phyloP scores from a whole-genome alignment of 2,888 invertebrate genomes.

The Ectemnius continuus region DNA sequence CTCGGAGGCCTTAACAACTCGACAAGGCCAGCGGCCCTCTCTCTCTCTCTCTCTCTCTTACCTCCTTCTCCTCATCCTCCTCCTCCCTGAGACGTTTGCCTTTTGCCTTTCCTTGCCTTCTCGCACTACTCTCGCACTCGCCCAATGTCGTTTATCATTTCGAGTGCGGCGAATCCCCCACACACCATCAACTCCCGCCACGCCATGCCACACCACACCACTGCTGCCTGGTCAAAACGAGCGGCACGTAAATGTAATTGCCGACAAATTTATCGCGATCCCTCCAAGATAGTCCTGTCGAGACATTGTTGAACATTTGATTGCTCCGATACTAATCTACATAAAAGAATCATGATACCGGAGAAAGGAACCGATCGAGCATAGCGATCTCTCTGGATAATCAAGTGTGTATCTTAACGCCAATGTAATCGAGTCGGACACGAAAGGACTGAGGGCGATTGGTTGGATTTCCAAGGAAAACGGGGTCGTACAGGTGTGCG shows the following conservation, averaged over 20 bases:
- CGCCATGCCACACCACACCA: too few relatives aligned
- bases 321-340: background rate
- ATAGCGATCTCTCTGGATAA: background rate
- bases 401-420: conserved; percentile 54
- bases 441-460: conserved; percentile 26
- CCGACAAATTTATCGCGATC: conserved; percentile 4
- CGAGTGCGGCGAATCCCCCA: conserved; percentile 11
- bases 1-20: conserved; percentile 7
- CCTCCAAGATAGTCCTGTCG: background rate
- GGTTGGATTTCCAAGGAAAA: conserved; percentile 18
- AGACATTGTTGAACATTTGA: background rate
- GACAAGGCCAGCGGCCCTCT: too few relatives aligned
- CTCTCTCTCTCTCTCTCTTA: too few relatives aligned
- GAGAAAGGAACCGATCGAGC: background rate
- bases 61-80: too few relatives aligned
- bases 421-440: conserved; percentile 46
- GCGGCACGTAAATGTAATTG: conserved; percentile 4
- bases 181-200: background rate
- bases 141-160: conserved; percentile 55
- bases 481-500: conserved; percentile 38
- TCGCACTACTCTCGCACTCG: background rate
- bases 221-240: conserved; percentile 1
- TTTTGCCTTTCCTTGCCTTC: too few relatives aligned
- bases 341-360: background rate
- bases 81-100: too few relatives aligned